These are phyloP conservation scores for Corythucha ciliata DNA, from an alignment of 2,888 invertebrate species.

Conservation along the genomic window DNA sequence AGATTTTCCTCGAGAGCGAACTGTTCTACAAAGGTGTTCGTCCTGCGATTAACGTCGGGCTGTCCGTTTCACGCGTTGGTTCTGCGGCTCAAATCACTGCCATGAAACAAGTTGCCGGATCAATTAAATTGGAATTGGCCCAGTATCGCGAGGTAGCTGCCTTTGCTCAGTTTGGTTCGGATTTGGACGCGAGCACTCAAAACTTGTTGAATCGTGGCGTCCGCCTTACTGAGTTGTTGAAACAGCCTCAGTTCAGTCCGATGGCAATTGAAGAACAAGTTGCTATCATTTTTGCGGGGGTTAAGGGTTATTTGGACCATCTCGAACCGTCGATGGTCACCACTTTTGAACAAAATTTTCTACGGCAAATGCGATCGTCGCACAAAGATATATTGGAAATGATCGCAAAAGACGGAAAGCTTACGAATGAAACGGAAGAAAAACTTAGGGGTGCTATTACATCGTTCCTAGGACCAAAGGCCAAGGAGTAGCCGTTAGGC, in stretches of 20 bases:
- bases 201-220: constrained; percentile 96
- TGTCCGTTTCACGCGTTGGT: constrained; percentile 97
- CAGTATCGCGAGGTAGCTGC: constrained; percentile 99
- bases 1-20: constrained; percentile 99
- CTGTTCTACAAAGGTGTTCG: constrained; percentile 99
- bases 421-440: constrained; percentile 22
- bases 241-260: constrained; percentile 86
- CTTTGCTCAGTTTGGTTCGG: constrained; percentile 99
- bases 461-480: constrained; percentile 9
- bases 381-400: constrained; percentile 16
- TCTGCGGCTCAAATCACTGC: constrained; percentile 99
- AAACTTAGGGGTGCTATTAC: constrained; percentile 17
- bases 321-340: constrained; percentile 12
- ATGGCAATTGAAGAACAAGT: constrained; percentile 19
- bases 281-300: constrained; percentile 19
- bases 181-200: constrained; percentile 97
- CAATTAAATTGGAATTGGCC: constrained; percentile 99
- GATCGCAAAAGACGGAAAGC: constrained; percentile 21
- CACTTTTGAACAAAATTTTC: constrained; percentile 18
- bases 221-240: constrained; percentile 92
- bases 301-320: constrained; percentile 17
- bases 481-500: too few species aligned
- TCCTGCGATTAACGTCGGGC: constrained; percentile 98
- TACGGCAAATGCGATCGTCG: constrained; percentile 4
- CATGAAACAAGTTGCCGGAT: constrained; percentile 99